A percentile compares a stretch with the other conserved stretches of the same genome.
phyloP scores from a whole-genome alignment of 2,113 vertebrate species.

The Diadophis punctatus region DNA sequence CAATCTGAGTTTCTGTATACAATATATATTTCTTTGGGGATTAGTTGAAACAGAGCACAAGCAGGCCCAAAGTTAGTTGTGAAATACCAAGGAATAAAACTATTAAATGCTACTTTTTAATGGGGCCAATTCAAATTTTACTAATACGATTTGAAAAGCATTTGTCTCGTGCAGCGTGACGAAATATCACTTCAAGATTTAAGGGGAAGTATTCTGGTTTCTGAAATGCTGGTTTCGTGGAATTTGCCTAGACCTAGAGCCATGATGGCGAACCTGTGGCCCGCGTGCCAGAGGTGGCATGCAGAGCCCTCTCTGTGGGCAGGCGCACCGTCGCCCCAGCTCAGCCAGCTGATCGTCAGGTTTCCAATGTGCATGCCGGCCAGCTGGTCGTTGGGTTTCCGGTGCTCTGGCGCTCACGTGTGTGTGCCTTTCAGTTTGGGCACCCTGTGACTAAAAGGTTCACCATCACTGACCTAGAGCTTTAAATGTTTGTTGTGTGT shows the following conservation, averaged over 20 bases:
- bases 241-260: not conserved
- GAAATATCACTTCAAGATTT: not conserved
- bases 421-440: no score
- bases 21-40: not conserved
- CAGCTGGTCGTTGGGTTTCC: no score
- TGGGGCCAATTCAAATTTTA: not conserved
- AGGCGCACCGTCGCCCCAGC: no score
- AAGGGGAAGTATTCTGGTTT: constrained; percentile 4
- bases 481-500: not conserved
- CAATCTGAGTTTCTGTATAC: not conserved
- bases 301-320: no score
- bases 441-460: no score
- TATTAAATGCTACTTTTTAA: not conserved
- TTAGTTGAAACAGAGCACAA: not conserved
- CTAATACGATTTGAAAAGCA: not conserved
- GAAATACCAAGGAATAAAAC: not conserved
- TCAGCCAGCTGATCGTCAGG: no score
- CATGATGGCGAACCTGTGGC: no score
- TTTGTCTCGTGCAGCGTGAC: not conserved
- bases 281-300: no score
- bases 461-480: not conserved
- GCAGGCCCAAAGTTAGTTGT: not conserved
- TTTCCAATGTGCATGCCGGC: no score
- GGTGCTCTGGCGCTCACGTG: no score
- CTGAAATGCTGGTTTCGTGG: constrained; percentile 6